Conservation (phyloP, 1,140 invertebrate species). For the Papilio polyxenes region DNA sequence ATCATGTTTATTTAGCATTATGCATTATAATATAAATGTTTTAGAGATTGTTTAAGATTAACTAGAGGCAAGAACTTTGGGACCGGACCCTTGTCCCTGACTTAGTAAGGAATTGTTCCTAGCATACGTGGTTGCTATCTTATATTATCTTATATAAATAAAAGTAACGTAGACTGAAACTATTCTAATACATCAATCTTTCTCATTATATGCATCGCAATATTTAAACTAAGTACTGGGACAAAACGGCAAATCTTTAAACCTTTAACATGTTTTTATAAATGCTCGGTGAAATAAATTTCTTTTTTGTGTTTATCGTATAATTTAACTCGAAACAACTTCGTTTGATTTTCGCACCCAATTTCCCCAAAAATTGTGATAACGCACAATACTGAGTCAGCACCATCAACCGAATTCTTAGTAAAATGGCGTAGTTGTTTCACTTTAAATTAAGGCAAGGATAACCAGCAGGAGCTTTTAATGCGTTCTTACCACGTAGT, state of each 20-base stretch:
- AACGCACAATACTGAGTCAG: not conserved
- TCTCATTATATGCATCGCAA: not conserved
- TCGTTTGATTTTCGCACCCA: not conserved
- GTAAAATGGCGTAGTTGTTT: not conserved
- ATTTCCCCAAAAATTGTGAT: not conserved
- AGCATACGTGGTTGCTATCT: not conserved
- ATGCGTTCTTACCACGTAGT: not conserved
- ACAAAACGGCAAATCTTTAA: no score
- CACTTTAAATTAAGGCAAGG: slow-evolving; percentile 18
- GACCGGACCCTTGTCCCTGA: not conserved
- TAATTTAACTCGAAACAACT: not conserved
- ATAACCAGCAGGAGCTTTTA: not conserved
- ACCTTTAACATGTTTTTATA: no score
- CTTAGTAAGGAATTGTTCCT: not conserved
- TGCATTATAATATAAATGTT: not conserved
- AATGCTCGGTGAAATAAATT: no score
- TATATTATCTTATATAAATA: not conserved
- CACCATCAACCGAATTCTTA: slow-evolving; percentile 2
- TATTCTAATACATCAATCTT: not conserved
- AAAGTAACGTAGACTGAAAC: not conserved
- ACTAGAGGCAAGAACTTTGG: not conserved
- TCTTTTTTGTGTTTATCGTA: not conserved
- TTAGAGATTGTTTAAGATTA: not conserved
- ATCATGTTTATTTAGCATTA: not conserved
- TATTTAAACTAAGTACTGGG: not conserved